Percentiles rank a stretch among this genome's conserved stretches.
Conservation (phyloP, 2,888 invertebrate species). For the Tinea semifulvella region DNA sequence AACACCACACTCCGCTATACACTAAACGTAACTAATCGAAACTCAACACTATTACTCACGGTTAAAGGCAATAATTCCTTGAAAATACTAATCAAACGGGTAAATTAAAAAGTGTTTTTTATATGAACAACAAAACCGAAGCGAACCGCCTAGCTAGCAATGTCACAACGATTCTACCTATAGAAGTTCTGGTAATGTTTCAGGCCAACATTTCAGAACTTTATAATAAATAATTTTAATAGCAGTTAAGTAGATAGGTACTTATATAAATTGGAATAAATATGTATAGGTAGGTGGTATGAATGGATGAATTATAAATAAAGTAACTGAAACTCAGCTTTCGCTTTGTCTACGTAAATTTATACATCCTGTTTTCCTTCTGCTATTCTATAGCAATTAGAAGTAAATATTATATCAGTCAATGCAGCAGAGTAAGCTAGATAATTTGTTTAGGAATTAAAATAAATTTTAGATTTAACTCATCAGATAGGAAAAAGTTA, state of each 20-base stretch:
- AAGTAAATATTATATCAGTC: no score
- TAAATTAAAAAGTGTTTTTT: conserved; percentile 4
- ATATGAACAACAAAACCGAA: conserved; percentile 47
- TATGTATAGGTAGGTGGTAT: no score
- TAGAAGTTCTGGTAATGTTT: conserved; percentile 8
- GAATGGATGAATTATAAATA: no score
- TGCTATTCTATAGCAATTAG: no score
- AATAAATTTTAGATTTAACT: conserved; percentile 42
- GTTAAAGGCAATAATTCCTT: not conserved
- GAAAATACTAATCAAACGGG: not conserved
- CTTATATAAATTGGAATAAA: no score
- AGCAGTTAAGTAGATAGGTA: no score
- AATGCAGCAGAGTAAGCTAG: no score
- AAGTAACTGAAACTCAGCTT: no score
- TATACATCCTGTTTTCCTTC: no score
- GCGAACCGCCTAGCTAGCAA: conserved; percentile 31
- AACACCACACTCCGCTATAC: conserved; percentile 2
- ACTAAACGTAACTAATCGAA: not conserved
- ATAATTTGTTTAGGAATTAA: not conserved
- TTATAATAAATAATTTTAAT: no score
- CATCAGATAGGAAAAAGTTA: conserved; percentile 58
- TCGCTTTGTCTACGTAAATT: no score
- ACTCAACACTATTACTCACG: not conserved
- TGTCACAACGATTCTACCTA: conserved; percentile 19
- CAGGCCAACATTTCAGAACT: conserved; percentile 9